Evolutionary conservation across 2,113 vertebrate genomes (phyloP).

Genomic region (Nothocercus julius): DNA sequence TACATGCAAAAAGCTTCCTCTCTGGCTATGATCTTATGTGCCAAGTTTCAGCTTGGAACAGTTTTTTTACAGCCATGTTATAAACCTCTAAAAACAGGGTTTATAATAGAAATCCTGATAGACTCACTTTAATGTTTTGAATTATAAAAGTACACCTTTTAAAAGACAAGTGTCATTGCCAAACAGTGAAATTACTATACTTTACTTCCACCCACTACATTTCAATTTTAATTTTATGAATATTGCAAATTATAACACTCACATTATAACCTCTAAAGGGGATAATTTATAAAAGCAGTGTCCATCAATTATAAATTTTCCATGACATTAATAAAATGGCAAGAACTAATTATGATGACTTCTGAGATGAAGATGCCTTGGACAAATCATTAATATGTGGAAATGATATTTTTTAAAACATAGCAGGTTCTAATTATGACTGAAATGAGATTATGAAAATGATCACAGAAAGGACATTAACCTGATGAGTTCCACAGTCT

Average conservation of each 20-base stretch:
- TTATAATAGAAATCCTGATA: conserved; percentile 62
- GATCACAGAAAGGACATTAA: conserved; percentile 79
- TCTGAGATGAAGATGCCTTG: conserved; percentile 78
- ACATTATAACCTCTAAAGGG: conserved; percentile 79
- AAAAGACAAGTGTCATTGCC: conserved; percentile 72
- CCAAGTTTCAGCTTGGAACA: background rate
- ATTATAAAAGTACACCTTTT: conserved; percentile 73
- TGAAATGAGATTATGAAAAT: conserved; percentile 77
- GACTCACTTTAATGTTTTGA: conserved; percentile 67
- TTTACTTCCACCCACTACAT: conserved; percentile 77
- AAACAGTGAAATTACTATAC: conserved; percentile 76
- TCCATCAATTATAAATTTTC: conserved; percentile 84
- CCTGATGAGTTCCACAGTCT: conserved; percentile 99
- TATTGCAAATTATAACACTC: conserved; percentile 79
- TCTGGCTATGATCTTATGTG: background rate
- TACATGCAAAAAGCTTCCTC: background rate
- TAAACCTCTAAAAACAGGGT: conserved; percentile 58
- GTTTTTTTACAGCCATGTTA: conserved; percentile 43
- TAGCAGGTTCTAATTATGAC: conserved; percentile 76
- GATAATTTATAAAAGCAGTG: conserved; percentile 81
- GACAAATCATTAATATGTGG: conserved; percentile 78
- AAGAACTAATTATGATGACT: conserved; percentile 82
- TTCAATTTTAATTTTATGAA: conserved; percentile 83
- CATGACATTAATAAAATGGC: conserved; percentile 83
- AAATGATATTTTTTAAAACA: conserved; percentile 78